Percentiles rank a stretch among this genome's conserved stretches.
Conservation (phyloP, 1,140 invertebrate genomes). For the Bilobella aurantiaca region DNA sequence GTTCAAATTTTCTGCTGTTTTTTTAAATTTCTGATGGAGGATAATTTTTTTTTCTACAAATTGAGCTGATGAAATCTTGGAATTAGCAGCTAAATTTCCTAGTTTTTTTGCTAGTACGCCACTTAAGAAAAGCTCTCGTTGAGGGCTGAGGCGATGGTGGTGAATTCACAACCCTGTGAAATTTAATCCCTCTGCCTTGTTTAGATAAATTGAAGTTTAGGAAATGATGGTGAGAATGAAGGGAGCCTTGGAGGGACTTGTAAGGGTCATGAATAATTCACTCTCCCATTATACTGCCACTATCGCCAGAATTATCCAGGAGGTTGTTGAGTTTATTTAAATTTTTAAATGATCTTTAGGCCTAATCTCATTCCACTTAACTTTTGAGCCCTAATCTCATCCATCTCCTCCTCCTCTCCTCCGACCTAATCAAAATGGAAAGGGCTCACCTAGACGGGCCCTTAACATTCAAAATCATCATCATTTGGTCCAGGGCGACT, state of each 20-base stretch:
- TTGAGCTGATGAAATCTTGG: too few species aligned
- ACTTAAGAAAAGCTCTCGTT: too few species aligned
- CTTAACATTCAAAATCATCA: too few species aligned
- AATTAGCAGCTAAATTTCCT: too few species aligned
- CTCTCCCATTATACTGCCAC: neutral
- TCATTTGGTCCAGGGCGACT: too few species aligned
- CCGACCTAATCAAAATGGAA: neutral
- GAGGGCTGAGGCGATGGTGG: too few species aligned
- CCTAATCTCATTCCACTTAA: neutral
- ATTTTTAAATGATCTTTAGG: constrained; percentile 3
- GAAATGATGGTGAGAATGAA: neutral
- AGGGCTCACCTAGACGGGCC: too few species aligned
- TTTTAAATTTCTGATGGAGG: too few species aligned
- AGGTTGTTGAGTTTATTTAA: neutral
- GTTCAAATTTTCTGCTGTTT: too few species aligned
- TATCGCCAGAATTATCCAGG: too few species aligned
- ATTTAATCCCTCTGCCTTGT: neutral
- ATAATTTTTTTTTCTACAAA: too few species aligned
- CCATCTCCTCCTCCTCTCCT: neutral
- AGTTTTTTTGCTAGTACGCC: too few species aligned
- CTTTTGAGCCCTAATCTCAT: neutral
- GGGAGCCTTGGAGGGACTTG: neutral
- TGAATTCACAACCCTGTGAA: constrained; percentile 3
- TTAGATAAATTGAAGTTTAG: constrained; percentile 8
- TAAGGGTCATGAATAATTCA: constrained; percentile 4